Base-by-base conservation (phyloP, 1,140 invertebrate species). In the Anagrus nilaparvatae region DNA sequence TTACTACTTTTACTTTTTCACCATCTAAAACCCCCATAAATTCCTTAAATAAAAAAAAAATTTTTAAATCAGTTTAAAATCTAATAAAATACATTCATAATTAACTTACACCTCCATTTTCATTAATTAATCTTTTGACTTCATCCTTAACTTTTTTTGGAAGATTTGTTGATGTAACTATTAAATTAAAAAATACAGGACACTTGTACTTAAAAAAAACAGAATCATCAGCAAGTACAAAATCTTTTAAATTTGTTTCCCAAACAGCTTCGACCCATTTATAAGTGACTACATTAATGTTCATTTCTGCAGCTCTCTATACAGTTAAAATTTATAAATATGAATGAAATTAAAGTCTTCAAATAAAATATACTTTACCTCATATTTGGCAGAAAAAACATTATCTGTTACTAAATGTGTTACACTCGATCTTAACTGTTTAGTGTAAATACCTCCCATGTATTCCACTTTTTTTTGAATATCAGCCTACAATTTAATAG, bases 361-460 rank as follows among this genome's bases (percentile, higher is more conserved):
- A 40, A 32, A 41, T 44, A 44, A 41, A 43, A 50, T 40, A 40
- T 36, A 43, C 43, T 12, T 65, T 68, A 82, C 79, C 61, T 81
- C 71, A 60, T 84, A 84, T 65, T 87, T 87, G 38, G 75, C 74
- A 3, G 82, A 81, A 44, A 76, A 70, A 3, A 83, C 77, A 20
- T 73, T 78, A 50, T 80, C 78, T 9, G 87, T 81, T 4, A 94
- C 73, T 16, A 95, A 73, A 70, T 94, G 88, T 12, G 89, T 93
- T 3, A 82, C 78, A 44, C 75, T 74, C 38, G 73, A 71, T 21
- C 79, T 77, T 24, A 94, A 74, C 37, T 76, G 73, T 47, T 76
- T 75, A 10, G 72, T 78, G 50, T 80, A 87, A 10, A 78, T 67
- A 4, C 87, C 91, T 40, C 84, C 84, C 89, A 94, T 94, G 58